Percentiles rank a stretch among this genome's conserved stretches.
phyloP scores from a whole-genome alignment of 2,113 vertebrate genomes.

The Chitala chitala region DNA sequence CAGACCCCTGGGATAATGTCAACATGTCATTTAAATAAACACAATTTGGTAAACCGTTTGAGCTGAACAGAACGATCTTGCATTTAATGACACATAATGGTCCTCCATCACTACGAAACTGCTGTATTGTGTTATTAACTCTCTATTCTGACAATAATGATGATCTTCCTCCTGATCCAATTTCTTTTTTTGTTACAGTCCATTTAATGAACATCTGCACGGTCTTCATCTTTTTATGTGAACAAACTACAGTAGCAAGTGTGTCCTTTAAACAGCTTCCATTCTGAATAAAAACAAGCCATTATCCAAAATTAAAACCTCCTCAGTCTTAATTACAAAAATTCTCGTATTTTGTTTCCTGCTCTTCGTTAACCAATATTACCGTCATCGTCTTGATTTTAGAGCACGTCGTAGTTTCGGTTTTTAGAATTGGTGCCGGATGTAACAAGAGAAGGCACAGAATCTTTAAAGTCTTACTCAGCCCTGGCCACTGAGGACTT shows the following conservation, averaged over 20 bases:
- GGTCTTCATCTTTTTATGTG: constrained; percentile 25
- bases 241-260: constrained; percentile 1
- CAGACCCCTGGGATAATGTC: not conserved
- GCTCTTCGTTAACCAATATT: not conserved
- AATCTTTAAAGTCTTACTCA: too few relatives aligned
- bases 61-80: constrained; percentile 20
- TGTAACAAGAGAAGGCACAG: too few relatives aligned
- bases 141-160: constrained; percentile 31
- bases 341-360: not conserved
- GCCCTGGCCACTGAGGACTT: not conserved
- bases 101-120: constrained; percentile 35
- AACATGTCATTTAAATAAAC: constrained; percentile 19
- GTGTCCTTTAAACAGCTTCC: constrained; percentile 8
- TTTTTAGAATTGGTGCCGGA: too few relatives aligned
- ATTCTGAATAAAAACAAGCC: constrained; percentile 7
- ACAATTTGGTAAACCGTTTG: constrained; percentile 27
- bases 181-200: constrained; percentile 36
- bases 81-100: constrained; percentile 31
- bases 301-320: constrained; percentile 10
- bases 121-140: constrained; percentile 38
- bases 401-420: too few relatives aligned
- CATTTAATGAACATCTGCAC: constrained; percentile 44
- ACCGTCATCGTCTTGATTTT: not conserved
- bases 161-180: constrained; percentile 33
- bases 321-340: not conserved